Evolutionary conservation across 2,888 invertebrate species (phyloP), one percentile per base, ranked within the genome.

Genomic region (Erynnis tages): DNA sequence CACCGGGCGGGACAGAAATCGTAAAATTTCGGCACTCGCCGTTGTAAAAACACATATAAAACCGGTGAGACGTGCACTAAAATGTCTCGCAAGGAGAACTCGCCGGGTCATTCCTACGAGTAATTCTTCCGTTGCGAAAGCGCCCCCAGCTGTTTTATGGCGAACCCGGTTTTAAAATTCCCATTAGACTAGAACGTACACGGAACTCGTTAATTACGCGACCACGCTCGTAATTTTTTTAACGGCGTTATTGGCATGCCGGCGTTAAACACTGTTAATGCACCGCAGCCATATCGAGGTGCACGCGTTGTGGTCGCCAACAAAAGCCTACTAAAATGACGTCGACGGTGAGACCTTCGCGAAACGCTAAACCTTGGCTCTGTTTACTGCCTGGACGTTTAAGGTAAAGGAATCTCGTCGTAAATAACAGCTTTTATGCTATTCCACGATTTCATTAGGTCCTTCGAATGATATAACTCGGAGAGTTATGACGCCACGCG

Each of bases 361-460:
- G 69, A 64, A 69, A 69, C 71, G 69, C 76, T 71, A 73, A 75
- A 73, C 75, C 76, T 74, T 76, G 69, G 62, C 61, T 72, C 73
- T 78, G 75, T 78, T 74, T 68, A 67, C 70, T 10, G 63, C 58
- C 60, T 46, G 54, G 62, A 65, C 74, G 65, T 65, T 74, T 72
- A 69, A 77, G 73, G 71, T 68, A 69, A 67, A 79, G 72, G 69
- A 74, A 76, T 77, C 69, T 71, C 64, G 62, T 62, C 66, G 66
- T 78, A 76, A 80, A 80, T 74, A 73, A 69, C 60, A 43, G 57
- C 66, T 71, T 76, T 77, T 76, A 76, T 77, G 71, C 70, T 72
- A 70, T 73, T 71, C 68, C 67, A 72, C 69, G 73, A 71, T 75
- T 79, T 79, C 76, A 79, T 80, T 76, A 76, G 69, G 63, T 71